Evolutionary conservation across 2,888 invertebrate genomes (phyloP), one percentile per base, ranked within the genome.

Genomic region (Didymodactylos carnosus): DNA sequence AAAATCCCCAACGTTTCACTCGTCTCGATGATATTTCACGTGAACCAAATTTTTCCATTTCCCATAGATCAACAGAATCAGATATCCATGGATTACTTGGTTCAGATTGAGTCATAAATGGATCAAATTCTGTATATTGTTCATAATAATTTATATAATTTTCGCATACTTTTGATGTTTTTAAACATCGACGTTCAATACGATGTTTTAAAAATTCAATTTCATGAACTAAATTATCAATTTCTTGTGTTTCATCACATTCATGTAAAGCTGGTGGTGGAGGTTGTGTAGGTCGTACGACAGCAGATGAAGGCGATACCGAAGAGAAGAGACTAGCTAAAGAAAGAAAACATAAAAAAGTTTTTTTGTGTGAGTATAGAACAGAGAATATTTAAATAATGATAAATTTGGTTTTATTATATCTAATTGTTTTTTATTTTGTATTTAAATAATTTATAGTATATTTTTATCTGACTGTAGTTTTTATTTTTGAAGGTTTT

Each of bases 1-100:
- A 91, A 85, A 98, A 97, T 23, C 91, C 92, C 98, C 98, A 99
- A 79, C 94, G 88, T 79, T 94, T 91, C 0, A 98, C 94, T 76
- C 76, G 72, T 51, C 71, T 29, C n/a, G 69, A 62, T 27, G 75
- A 53, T 53, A 75, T 71, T 46, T 73, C 53, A 69, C 39, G 95
- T 88, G 16, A 90, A 25, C 43, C 27, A 70, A 89, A 88, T 84
- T 89, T 92, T 83, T 98, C 97, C 82, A 90, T 91, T 79, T 97
- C 95, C 98, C 98, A 98, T 82, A 92, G 89, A 81, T 98, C 97
- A 5, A 90, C 89, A 83, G 89, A 93, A 80, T 98, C 97, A 41
- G 90, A 89, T 79, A 92, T 88, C 98, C 72, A 72, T 23, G 75
- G 72, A 75, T 75, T 75, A 3, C 62, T 69, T 46, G 75, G 72